Evolutionary conservation across 2,113 vertebrate species (phyloP).

Genomic region (Meriones unguiculatus): DNA sequence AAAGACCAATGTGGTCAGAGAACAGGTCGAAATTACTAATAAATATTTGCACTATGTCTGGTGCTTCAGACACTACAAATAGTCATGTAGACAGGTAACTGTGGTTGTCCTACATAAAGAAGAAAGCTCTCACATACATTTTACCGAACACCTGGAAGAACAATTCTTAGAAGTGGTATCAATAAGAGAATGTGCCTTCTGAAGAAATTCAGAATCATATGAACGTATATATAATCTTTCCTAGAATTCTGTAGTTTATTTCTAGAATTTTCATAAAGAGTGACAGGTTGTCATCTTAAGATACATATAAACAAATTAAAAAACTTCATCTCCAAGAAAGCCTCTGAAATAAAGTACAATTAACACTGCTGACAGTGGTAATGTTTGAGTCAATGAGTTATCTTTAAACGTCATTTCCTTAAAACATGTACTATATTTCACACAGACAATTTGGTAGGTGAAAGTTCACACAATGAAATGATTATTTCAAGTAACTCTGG

Average conservation of each 20-base stretch:
- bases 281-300: background rate
- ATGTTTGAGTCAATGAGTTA: background rate
- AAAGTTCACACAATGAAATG: background rate
- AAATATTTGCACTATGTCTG: background rate
- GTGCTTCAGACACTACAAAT: background rate
- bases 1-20: background rate
- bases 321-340: background rate
- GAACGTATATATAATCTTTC: background rate
- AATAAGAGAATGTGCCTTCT: background rate
- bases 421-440: background rate
- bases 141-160: background rate
- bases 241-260: background rate
- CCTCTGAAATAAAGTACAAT: background rate
- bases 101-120: background rate
- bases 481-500: background rate
- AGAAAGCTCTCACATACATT: background rate
- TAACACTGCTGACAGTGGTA: background rate
- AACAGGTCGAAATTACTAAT: background rate
- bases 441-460: background rate
- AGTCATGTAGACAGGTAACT: no score
- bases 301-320: background rate
- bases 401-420: background rate
- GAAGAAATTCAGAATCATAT: background rate
- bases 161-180: background rate
- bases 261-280: conserved; percentile 32